Conservation (phyloP, 2,113 vertebrate species). For the Phrynosoma blainvillii region DNA sequence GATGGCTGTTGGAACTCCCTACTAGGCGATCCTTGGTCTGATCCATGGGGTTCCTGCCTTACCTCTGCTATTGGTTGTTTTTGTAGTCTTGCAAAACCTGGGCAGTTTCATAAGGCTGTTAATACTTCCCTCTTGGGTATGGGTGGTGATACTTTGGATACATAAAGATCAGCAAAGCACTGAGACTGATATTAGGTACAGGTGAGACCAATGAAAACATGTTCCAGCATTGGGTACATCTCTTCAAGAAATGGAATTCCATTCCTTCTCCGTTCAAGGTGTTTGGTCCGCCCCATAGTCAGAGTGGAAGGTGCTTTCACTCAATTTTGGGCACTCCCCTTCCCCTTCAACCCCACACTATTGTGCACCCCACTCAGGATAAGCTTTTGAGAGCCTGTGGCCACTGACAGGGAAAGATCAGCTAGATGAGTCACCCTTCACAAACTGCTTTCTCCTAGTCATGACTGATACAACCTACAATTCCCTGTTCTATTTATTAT, state of each 20-base stretch:
- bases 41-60: no score
- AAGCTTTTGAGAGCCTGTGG: no score
- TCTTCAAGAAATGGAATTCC: neutral
- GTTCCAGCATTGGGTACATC: neutral
- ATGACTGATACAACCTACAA: no score
- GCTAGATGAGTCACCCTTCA: no score
- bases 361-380: no score
- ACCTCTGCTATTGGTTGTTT: no score
- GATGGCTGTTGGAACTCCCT: no score
- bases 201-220: neutral
- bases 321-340: neutral
- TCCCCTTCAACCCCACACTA: neutral
- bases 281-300: neutral
- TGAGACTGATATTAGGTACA: neutral
- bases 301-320: no score
- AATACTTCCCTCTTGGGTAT: neutral
- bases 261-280: neutral
- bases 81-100: neutral
- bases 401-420: no score
- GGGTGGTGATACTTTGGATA: neutral
- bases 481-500: neutral
- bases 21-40: no score
- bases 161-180: neutral
- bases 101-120: neutral
- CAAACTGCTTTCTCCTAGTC: no score